These are phyloP conservation scores for Carlito syrichta DNA, from an alignment of 2,113 vertebrate genomes.

Conservation along the genomic window DNA sequence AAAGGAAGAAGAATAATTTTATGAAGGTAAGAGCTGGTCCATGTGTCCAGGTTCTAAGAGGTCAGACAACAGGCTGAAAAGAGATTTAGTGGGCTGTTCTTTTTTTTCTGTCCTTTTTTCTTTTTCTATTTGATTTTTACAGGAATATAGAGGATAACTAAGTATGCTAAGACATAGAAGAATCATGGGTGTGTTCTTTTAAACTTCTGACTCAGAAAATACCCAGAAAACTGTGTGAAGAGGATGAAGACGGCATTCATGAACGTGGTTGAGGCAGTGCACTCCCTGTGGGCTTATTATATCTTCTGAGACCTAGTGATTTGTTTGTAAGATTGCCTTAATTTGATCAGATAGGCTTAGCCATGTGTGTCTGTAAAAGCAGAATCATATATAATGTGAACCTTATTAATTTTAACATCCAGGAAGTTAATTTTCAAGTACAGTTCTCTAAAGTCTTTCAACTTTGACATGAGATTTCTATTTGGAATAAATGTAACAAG, in stretches of 20 bases:
- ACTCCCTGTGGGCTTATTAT: neutral
- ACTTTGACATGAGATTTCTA: constrained; percentile 9
- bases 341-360: neutral
- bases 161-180: neutral
- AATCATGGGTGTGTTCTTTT: constrained; percentile 1
- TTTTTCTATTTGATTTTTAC: constrained; percentile 16
- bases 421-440: neutral
- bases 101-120: neutral
- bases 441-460: neutral
- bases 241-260: neutral
- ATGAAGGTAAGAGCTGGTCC: constrained; percentile 39
- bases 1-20: constrained; percentile 48
- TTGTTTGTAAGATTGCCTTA: constrained; percentile 24
- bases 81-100: neutral
- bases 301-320: neutral
- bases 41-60: constrained; percentile 20
- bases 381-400: neutral
- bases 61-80: constrained; percentile 49
- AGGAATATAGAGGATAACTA: constrained; percentile 16
- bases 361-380: neutral
- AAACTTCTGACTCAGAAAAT: constrained; percentile 13
- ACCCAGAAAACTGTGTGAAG: neutral
- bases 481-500: constrained; percentile 17
- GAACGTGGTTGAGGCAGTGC: neutral
- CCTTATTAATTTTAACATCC: neutral